Percentiles rank a stretch among this genome's conserved stretches.
These are phyloP conservation scores for Pseudococcus jackbeardsleyi DNA, from an alignment of 2,888 invertebrate genomes.

Conservation along the genomic window DNA sequence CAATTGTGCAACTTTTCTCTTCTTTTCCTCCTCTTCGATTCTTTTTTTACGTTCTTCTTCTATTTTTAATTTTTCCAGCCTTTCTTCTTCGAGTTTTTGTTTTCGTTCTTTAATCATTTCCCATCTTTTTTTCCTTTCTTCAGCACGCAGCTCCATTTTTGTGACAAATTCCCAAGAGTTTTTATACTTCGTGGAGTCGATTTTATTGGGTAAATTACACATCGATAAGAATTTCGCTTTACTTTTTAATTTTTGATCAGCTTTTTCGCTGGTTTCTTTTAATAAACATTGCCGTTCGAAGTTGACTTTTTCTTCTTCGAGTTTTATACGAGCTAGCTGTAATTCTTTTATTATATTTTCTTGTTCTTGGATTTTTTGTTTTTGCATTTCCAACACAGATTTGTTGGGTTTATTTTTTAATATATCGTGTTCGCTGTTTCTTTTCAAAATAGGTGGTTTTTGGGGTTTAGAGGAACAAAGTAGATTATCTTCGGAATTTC, in stretches of 20 bases:
- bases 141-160: conserved; percentile 59
- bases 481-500: conserved; percentile 36
- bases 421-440: conserved; percentile 22
- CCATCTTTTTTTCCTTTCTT: conserved; percentile 59
- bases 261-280: neutral
- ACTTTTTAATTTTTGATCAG: conserved; percentile 31
- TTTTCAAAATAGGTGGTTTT: neutral
- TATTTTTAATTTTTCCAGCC: conserved; percentile 36
- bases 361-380: conserved; percentile 59
- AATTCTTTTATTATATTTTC: conserved; percentile 55
- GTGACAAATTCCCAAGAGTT: conserved; percentile 59
- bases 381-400: conserved; percentile 33
- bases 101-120: conserved; percentile 51
- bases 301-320: conserved; percentile 50
- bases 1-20: conserved; percentile 44
- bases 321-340: conserved; percentile 55
- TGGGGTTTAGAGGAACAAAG: neutral
- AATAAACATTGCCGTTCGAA: conserved; percentile 32
- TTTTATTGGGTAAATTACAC: conserved; percentile 1
- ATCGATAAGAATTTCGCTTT: conserved; percentile 27
- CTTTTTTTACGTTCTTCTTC: conserved; percentile 53
- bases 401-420: conserved; percentile 2
- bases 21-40: conserved; percentile 56
- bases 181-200: conserved; percentile 44
- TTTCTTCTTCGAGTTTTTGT: conserved; percentile 56